phyloP scores from a whole-genome alignment of 1,140 invertebrate genomes.

The Drosophila asahinai region DNA sequence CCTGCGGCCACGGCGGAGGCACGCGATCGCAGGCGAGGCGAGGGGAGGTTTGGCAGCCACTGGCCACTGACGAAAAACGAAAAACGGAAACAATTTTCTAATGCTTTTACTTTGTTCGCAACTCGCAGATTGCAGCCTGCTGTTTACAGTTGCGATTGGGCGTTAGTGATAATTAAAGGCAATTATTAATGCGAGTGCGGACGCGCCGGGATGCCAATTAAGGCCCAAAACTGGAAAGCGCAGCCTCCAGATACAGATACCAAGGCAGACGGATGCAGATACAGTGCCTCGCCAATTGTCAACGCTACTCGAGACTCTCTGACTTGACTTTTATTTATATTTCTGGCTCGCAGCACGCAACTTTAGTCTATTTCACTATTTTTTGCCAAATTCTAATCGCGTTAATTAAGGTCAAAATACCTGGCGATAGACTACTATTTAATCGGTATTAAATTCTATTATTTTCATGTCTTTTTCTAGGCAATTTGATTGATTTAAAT shows the following conservation, averaged over 20 bases:
- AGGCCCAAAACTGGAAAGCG: conserved; percentile 68
- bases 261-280: conserved; percentile 1
- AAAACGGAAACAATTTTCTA: conserved; percentile 81
- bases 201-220: conserved; percentile 65
- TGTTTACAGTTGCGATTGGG: conserved; percentile 65
- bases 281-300: conserved; percentile 50
- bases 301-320: conserved; percentile 12
- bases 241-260: conserved; percentile 4
- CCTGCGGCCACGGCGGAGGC: conserved; percentile 49
- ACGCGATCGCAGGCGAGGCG: conserved; percentile 14
- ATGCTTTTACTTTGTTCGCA: conserved; percentile 37
- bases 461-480: not conserved
- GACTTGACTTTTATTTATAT: conserved; percentile 17
- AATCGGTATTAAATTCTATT: not conserved
- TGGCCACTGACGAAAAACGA: conserved; percentile 50
- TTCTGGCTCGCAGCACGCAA: conserved; percentile 27
- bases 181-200: conserved; percentile 71
- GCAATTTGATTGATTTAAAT: not conserved
- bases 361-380: not conserved
- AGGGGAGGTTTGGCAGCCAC: conserved; percentile 34
- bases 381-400: conserved; percentile 59
- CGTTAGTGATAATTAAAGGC: conserved; percentile 81
- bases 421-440: conserved; percentile 10
- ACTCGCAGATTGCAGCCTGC: conserved; percentile 23
- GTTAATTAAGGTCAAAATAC: conserved; percentile 23